Percentiles rank a stretch among this genome's conserved stretches.
These are phyloP conservation scores for Tiliacea aurago DNA, from an alignment of 2,888 invertebrate species.

Conservation along the genomic window DNA sequence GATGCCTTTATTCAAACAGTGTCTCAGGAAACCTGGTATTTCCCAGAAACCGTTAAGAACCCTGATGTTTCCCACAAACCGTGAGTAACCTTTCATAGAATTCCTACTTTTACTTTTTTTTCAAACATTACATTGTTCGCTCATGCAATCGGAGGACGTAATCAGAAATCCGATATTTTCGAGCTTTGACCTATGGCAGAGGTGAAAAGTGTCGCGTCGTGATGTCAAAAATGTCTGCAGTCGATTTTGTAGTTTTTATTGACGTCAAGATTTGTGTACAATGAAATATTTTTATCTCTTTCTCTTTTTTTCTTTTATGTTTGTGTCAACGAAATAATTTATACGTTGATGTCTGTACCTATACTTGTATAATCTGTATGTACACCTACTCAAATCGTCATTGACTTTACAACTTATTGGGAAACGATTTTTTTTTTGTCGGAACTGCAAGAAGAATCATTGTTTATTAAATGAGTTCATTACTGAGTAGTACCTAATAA, in stretches of 20 bases:
- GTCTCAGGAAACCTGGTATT: constrained; percentile 38
- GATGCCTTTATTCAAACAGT: constrained; percentile 47
- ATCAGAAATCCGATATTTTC: constrained; percentile 56
- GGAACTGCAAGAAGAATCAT: background rate
- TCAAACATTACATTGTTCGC: constrained; percentile 43
- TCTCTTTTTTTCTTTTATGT: too few species aligned
- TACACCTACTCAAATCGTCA: background rate
- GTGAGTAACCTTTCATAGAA: constrained; percentile 49
- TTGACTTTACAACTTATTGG: background rate
- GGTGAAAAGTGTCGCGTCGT: constrained; percentile 50
- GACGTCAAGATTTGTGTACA: background rate
- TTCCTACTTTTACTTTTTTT: constrained; percentile 38
- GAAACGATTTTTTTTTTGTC: background rate
- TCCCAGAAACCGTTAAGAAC: constrained; percentile 10
- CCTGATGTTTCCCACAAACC: constrained; percentile 36
- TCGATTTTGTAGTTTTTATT: constrained; percentile 20
- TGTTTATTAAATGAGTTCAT: background rate
- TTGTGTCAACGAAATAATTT: background rate
- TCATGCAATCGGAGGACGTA: constrained; percentile 54
- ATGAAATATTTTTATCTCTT: background rate
- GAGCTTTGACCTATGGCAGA: constrained; percentile 45
- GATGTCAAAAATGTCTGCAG: constrained; percentile 46
- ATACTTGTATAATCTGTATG: background rate
- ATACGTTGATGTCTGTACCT: background rate
- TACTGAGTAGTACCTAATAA: background rate